Base-by-base conservation (phyloP, 2,113 vertebrate genomes). In the Dendrocopos noguchii region DNA sequence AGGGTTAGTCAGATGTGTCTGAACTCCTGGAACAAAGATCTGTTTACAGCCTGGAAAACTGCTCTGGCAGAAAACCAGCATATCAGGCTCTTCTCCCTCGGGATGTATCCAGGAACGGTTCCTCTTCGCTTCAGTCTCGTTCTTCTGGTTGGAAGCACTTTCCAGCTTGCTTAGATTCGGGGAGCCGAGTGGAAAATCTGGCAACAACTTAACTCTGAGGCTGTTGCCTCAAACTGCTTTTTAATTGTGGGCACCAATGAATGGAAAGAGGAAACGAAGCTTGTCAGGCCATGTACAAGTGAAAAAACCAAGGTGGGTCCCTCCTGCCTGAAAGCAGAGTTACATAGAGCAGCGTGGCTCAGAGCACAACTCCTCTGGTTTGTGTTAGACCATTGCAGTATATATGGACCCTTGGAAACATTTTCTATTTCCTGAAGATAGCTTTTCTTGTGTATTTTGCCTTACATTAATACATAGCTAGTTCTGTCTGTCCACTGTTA, bases 41-140 rank as follows among this genome's bases (percentile, higher is more conserved):
- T 91, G 61, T 85, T 94, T 90, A 44, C 75, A 88, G 17, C 39
- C 84, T 91, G 85, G 76, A 87, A 81, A 89, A 44, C 57, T 65
- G 21, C 72, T 63, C 71, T 85, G 71, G 84, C 88, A 91, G 72
- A 71, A 83, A 93, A 79, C 21, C 55, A 70, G 66, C 19, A 0
- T 31, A 52, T 88, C 46, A 25, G 71, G 84, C 84, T 86, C 52
- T 73, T 46, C 72, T 86, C 76, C 90, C 68, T 61, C 20, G 1
- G 72, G 86, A 88, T 28, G 31, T 50, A 70, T 75, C 75, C 84
- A 74, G 85, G 64, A 90, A 36, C 65, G 39, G 72, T 60, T 96
- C 64, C 66, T 64, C 39, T 75, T 89, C 2, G 3, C 65, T 81
- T 84, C 70, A 25, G 24, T 89, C 68, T 87, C 18, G 2, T 71